phyloP scores from a whole-genome alignment of 2,888 invertebrate genomes.

The Drosophila mimetica region DNA sequence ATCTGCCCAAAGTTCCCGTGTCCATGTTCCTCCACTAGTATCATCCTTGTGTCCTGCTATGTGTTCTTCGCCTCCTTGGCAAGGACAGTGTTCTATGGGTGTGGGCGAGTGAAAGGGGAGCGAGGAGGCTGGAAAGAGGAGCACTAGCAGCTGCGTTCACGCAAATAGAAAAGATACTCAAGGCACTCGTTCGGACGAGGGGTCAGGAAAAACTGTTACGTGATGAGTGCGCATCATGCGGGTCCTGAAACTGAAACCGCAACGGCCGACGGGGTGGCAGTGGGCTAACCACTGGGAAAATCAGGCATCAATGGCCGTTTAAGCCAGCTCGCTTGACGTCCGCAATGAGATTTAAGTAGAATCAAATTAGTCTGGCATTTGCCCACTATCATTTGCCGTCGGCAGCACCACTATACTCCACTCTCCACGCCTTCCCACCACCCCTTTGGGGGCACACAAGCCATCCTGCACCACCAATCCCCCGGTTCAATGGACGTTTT shows the following conservation, averaged over 20 bases:
- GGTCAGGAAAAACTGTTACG: slow-evolving; percentile 60
- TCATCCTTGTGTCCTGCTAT: slow-evolving; percentile 22
- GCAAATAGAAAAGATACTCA: slow-evolving; percentile 78
- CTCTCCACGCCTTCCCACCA: background rate
- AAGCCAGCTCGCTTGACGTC: slow-evolving; percentile 75
- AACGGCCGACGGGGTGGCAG: slow-evolving; percentile 9
- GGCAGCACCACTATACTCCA: background rate
- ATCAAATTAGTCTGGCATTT: slow-evolving; percentile 79
- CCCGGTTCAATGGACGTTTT: slow-evolving; percentile 64
- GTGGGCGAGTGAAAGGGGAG: background rate
- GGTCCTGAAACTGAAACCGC: slow-evolving; percentile 33
- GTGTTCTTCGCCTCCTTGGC: slow-evolving; percentile 27
- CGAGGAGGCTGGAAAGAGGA: background rate
- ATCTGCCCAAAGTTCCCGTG: slow-evolving; percentile 23
- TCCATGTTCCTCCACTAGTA: slow-evolving; percentile 19
- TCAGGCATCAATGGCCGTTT: slow-evolving; percentile 75
- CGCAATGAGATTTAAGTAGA: slow-evolving; percentile 81
- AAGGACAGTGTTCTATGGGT: slow-evolving; percentile 46
- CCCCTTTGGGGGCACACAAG: background rate
- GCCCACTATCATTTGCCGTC: slow-evolving; percentile 51
- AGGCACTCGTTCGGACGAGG: slow-evolving; percentile 70
- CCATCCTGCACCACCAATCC: background rate
- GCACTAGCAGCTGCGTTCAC: slow-evolving; percentile 70
- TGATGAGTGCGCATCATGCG: slow-evolving; percentile 74
- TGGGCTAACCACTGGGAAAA: slow-evolving; percentile 48